These are phyloP conservation scores for Australoheros facetus DNA, from an alignment of 2,797 vertebrate genomes.

Conservation along the genomic window DNA sequence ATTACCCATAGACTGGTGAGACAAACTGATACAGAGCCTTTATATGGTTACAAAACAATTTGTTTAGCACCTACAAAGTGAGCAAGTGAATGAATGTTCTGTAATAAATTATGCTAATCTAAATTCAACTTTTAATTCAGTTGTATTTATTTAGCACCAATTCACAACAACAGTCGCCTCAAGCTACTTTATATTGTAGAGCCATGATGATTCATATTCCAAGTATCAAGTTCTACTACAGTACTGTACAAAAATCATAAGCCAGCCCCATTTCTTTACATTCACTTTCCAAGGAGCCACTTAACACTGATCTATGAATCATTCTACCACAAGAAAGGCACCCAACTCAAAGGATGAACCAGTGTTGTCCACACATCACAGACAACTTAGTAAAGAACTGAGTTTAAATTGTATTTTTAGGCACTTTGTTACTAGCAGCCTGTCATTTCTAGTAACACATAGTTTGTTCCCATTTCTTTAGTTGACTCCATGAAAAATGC, in stretches of 20 bases:
- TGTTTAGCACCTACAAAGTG: constrained; percentile 23
- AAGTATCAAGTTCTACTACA: constrained; percentile 21
- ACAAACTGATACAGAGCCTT: neutral
- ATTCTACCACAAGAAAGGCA: neutral
- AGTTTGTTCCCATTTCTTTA: too few relatives aligned
- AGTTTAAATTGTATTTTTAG: too few relatives aligned
- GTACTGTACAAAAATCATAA: neutral
- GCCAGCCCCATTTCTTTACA: neutral
- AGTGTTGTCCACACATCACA: neutral
- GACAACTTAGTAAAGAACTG: neutral
- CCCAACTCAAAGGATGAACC: neutral
- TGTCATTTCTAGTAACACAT: too few relatives aligned
- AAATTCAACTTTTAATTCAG: neutral
- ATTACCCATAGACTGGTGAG: neutral
- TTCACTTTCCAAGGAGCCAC: neutral
- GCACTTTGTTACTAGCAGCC: too few relatives aligned
- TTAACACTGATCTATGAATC: neutral
- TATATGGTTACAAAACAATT: neutral
- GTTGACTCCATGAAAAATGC: too few relatives aligned
- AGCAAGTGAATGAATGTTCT: constrained; percentile 23
- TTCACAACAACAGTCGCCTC: neutral
- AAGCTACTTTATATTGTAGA: neutral
- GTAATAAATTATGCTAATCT: constrained; percentile 26
- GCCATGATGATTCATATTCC: constrained; percentile 43
- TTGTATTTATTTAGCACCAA: neutral